A percentile compares a stretch with the other conserved stretches of the same genome.
These are phyloP conservation scores for Bombus difficillimus DNA, from an alignment of 1,140 invertebrate genomes.

Conservation along the genomic window DNA sequence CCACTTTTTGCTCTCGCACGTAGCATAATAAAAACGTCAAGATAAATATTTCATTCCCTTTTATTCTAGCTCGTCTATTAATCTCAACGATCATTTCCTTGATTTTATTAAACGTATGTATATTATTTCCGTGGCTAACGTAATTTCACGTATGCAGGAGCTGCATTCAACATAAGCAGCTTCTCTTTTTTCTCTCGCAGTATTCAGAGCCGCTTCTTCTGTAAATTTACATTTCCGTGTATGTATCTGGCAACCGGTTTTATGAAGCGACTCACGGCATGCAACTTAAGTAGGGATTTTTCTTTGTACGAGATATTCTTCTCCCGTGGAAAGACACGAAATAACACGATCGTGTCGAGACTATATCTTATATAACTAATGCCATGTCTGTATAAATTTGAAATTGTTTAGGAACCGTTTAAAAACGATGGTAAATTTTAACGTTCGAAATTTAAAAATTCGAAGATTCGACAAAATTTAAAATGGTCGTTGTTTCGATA, in stretches of 20 bases:
- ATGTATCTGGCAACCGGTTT: slow-evolving; percentile 54
- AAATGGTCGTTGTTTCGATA: too few species aligned
- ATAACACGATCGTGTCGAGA: background rate
- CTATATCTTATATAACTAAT: background rate
- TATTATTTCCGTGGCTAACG: slow-evolving; percentile 1
- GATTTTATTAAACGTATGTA: background rate
- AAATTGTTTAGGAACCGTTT: background rate
- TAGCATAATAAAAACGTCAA: background rate
- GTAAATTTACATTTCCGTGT: slow-evolving; percentile 56
- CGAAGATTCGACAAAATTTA: background rate
- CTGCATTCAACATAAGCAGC: background rate
- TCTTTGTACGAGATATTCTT: slow-evolving; percentile 25
- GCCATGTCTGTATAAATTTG: background rate
- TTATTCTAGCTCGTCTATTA: background rate
- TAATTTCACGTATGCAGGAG: background rate
- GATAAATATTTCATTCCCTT: background rate
- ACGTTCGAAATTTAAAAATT: background rate
- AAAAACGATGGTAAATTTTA: background rate
- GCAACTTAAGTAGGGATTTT: slow-evolving; percentile 49
- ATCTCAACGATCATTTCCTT: background rate
- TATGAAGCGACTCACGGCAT: slow-evolving; percentile 46
- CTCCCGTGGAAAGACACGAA: background rate
- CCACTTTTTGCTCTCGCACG: background rate
- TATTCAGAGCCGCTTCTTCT: slow-evolving; percentile 27
- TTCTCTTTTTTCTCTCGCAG: slow-evolving; percentile 6